A percentile compares a stretch with the other conserved stretches of the same genome.
Conservation (phyloP, 2,888 invertebrate genomes). For the Thalpophila matura region DNA sequence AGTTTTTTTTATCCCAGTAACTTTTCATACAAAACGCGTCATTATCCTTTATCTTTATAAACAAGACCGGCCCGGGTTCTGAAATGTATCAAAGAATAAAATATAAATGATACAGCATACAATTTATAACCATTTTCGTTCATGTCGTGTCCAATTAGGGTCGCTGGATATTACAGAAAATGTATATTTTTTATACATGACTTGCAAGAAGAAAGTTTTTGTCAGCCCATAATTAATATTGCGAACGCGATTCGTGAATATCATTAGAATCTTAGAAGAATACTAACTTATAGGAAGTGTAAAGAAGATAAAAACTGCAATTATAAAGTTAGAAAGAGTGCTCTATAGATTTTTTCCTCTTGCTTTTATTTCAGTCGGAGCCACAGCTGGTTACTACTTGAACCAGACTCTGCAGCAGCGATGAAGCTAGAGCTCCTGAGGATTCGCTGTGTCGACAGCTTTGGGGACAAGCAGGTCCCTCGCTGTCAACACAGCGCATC, state of each 20-base stretch:
- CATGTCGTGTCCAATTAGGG: constrained; percentile 14
- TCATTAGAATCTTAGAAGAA: too few relatives aligned
- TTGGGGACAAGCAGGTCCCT: too few relatives aligned
- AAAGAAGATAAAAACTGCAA: too few relatives aligned
- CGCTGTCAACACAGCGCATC: too few relatives aligned
- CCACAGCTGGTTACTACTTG: too few relatives aligned
- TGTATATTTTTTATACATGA: neutral
- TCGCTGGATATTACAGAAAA: neutral
- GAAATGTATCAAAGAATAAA: constrained; percentile 12
- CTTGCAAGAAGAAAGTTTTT: neutral
- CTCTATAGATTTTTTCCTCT: too few relatives aligned
- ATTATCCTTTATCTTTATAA: constrained; percentile 24
- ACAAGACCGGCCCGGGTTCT: constrained; percentile 9
- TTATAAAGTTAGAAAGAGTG: too few relatives aligned
- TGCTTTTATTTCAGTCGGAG: too few relatives aligned
- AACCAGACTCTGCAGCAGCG: too few relatives aligned
- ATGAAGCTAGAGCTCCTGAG: too few relatives aligned
- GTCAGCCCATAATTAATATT: neutral
- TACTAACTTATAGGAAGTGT: too few relatives aligned
- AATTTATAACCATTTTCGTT: constrained; percentile 25
- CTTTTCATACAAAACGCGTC: constrained; percentile 24
- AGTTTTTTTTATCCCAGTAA: constrained; percentile 5
- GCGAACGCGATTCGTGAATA: neutral
- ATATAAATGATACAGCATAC: constrained; percentile 15
- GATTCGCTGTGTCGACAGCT: too few relatives aligned